Evolutionary conservation across 2,797 vertebrate genomes (phyloP), one percentile per base, ranked within the genome.

Genomic region (Allobates femoralis): DNA sequence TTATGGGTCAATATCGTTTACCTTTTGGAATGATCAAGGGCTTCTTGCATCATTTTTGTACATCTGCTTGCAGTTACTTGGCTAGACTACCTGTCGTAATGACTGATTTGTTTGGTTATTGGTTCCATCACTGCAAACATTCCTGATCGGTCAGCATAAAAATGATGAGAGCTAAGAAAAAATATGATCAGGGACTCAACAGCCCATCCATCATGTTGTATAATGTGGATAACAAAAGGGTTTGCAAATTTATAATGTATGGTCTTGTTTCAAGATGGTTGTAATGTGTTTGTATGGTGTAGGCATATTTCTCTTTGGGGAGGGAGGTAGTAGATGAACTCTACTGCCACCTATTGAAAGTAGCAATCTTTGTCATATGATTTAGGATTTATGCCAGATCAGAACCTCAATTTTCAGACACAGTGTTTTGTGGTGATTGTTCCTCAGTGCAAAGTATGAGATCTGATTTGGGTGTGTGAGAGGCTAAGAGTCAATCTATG

Each of bases 21-120:
- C 7, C 32, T 32, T 28, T 37, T 32, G 10, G 1, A 56, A 56
- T 34, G 80, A 69, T 23, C 51, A 56, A 71, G 28, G 30, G 21
- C 50, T 82, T 16, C 56, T 41, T 60, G 55, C n/a, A 30, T n/a
- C 34, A 28, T 28, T 58, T 16, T 0, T 41, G 37, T 50, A 50
- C 81, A 83, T 83, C 53, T 83, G 81, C 10, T 83, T 60, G 32
- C 55, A 83, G 69, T 74, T 83, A 75, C 26, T 55, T 58, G 30
- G 32, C 53, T 56, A 58, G 55, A 19, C 69, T 67, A 67, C n/a
- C 79, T 50, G 55, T 60, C n/a, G 4, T 21, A 50, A 53, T 75
- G 55, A 58, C 26, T 83, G 69, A 83, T 83, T 62, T 83, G 55
- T 75, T n/a, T 62, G 18, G 34, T 62, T 28, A 75, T 74, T 83